phyloP scores from a whole-genome alignment of 2,888 invertebrate species.

The Epinotia demarniana region DNA sequence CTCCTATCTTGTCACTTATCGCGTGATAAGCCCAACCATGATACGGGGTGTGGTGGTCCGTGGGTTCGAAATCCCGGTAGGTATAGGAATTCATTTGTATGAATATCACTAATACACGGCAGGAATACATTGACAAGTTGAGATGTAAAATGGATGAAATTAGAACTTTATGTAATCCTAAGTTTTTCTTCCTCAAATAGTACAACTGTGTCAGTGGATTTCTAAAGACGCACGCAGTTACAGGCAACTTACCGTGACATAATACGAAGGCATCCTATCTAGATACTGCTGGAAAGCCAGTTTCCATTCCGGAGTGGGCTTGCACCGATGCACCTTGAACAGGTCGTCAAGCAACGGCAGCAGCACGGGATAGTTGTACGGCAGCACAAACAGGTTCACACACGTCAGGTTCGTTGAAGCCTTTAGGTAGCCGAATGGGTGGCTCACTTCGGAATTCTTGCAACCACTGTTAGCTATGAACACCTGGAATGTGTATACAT shows the following conservation, averaged over 20 bases:
- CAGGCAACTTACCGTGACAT: constrained; percentile 87
- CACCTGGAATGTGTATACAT: constrained; percentile 81
- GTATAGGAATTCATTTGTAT: no score
- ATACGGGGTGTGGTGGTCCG: no score
- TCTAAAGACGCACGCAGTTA: constrained; percentile 2
- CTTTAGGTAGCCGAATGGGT: constrained; percentile 99
- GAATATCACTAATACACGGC: no score
- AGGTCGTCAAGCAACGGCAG: constrained; percentile 96
- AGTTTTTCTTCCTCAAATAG: no score
- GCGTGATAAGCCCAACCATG: no score
- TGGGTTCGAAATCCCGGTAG: no score
- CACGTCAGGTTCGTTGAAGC: constrained; percentile 96
- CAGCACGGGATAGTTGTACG: constrained; percentile 98
- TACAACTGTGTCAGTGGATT: no score
- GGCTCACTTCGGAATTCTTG: constrained; percentile 90
- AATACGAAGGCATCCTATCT: constrained; percentile 98
- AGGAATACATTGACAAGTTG: no score
- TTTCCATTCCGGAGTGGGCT: constrained; percentile 96
- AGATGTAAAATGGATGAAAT: no score
- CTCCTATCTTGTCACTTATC: no score
- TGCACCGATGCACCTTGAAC: constrained; percentile 96
- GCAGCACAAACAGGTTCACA: constrained; percentile 98
- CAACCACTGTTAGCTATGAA: constrained; percentile 96
- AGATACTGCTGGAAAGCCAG: constrained; percentile 97
- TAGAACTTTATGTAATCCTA: no score